phyloP scores from a whole-genome alignment of 2,888 invertebrate genomes.

The Sclerodermus sp. region DNA sequence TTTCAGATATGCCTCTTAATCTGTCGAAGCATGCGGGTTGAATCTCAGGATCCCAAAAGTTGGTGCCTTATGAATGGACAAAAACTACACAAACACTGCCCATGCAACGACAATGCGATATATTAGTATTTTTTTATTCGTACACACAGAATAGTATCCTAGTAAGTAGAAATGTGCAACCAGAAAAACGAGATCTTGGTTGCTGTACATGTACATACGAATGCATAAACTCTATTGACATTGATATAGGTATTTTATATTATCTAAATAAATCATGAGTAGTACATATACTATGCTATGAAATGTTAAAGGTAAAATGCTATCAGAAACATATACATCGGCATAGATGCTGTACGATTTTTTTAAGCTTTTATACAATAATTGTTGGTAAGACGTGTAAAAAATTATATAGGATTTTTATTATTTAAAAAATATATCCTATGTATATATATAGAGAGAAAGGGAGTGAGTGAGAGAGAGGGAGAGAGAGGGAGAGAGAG shows the following conservation, averaged over 20 bases:
- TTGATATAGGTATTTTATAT: slow-evolving; percentile 47
- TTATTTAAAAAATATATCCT: slow-evolving; percentile 4
- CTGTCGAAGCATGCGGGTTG: slow-evolving; percentile 80
- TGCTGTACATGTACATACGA: slow-evolving; percentile 51
- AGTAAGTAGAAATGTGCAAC: slow-evolving; percentile 44
- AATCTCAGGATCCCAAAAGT: slow-evolving; percentile 56
- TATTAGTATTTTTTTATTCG: slow-evolving; percentile 56
- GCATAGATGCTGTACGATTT: slow-evolving; percentile 29
- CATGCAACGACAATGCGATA: slow-evolving; percentile 57
- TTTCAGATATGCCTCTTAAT: slow-evolving; percentile 87
- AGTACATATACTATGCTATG: slow-evolving; percentile 44
- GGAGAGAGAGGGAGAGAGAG: too few relatives aligned
- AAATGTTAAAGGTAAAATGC: slow-evolving; percentile 42
- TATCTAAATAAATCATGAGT: slow-evolving; percentile 39
- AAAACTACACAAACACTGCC: slow-evolving; percentile 53
- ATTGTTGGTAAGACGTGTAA: slow-evolving; percentile 1
- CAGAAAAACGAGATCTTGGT: slow-evolving; percentile 36
- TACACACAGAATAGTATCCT: slow-evolving; percentile 46
- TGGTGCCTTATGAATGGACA: slow-evolving; percentile 50
- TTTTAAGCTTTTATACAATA: slow-evolving; percentile 10
- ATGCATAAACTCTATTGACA: slow-evolving; percentile 41
- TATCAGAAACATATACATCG: slow-evolving; percentile 35
- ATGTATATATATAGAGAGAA: too few relatives aligned
- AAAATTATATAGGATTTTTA: slow-evolving; percentile 1
- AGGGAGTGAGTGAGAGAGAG: too few relatives aligned